phyloP scores from a whole-genome alignment of 1,140 invertebrate genomes.

The Papilio polyxenes region DNA sequence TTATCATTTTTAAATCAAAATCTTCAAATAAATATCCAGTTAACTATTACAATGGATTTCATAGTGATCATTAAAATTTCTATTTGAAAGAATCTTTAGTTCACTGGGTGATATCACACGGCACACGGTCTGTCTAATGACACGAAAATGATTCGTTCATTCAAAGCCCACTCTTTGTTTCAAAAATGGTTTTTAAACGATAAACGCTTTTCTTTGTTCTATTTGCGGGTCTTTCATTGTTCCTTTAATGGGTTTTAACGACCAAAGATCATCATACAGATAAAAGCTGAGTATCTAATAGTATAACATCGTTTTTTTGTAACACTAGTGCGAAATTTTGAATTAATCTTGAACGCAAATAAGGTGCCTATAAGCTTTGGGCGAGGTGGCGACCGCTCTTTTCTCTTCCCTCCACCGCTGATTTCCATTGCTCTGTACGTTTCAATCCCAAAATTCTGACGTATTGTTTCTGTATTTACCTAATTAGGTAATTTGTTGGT shows the following conservation, averaged over 20 bases:
- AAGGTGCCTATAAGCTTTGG: no score
- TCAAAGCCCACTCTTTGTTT: slow-evolving; percentile 8
- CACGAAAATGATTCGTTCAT: slow-evolving; percentile 15
- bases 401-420: no score
- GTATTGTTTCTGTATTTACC: no score
- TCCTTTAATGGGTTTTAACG: background rate
- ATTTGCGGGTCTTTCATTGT: background rate
- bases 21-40: background rate
- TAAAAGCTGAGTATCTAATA: background rate
- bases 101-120: background rate
- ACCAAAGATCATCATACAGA: background rate
- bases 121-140: slow-evolving; percentile 15
- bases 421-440: no score
- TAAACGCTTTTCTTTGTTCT: slow-evolving; percentile 17
- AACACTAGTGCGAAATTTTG: no score
- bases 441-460: no score
- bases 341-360: no score
- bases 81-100: slow-evolving; percentile 21
- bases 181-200: slow-evolving; percentile 23
- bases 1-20: background rate
- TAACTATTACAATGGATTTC: slow-evolving; percentile 3
- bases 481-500: no score
- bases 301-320: no score
- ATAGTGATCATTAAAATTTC: slow-evolving; percentile 22
- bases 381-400: no score